Percentiles rank a stretch among this genome's conserved stretches.
These are phyloP conservation scores for Schrankia costaestrigalis DNA, from an alignment of 2,888 invertebrate species.

Conservation along the genomic window DNA sequence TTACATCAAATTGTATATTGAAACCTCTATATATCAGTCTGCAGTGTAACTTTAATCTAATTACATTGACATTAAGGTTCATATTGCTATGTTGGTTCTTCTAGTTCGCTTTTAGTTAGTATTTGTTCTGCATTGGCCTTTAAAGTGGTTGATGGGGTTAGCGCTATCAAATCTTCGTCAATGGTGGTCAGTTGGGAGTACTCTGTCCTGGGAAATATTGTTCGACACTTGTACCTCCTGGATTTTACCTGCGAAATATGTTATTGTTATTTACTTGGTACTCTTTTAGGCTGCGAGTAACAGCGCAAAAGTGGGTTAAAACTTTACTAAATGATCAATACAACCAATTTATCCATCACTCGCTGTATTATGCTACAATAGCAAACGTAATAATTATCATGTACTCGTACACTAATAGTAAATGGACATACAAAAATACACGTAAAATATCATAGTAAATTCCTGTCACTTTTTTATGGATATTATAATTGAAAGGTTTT, in stretches of 20 bases:
- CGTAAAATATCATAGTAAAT: too few species aligned
- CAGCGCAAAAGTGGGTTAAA: too few species aligned
- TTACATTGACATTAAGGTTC: slow-evolving; percentile 49
- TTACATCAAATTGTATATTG: slow-evolving; percentile 50
- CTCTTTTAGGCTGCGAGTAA: too few species aligned
- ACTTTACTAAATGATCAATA: too few species aligned
- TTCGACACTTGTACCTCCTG: slow-evolving; percentile 50
- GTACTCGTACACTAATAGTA: too few species aligned
- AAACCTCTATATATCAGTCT: slow-evolving; percentile 76
- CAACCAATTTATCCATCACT: too few species aligned
- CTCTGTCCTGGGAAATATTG: slow-evolving; percentile 58
- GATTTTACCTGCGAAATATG: slow-evolving; percentile 57
- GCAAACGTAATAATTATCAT: too few species aligned
- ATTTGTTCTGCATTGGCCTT: slow-evolving; percentile 43
- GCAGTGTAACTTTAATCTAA: slow-evolving; percentile 67
- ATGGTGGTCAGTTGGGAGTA: slow-evolving; percentile 70
- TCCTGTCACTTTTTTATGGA: too few species aligned
- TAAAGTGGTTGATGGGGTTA: slow-evolving; percentile 57
- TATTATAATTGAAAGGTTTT: too few species aligned
- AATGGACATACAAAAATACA: too few species aligned
- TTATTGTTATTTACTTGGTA: too few species aligned
- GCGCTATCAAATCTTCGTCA: slow-evolving; percentile 62
- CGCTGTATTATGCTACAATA: too few species aligned
- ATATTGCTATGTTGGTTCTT: slow-evolving; percentile 72
- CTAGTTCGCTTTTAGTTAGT: slow-evolving; percentile 48